phyloP scores from a whole-genome alignment of 2,113 vertebrate species.

The Acanthisitta chloris region DNA sequence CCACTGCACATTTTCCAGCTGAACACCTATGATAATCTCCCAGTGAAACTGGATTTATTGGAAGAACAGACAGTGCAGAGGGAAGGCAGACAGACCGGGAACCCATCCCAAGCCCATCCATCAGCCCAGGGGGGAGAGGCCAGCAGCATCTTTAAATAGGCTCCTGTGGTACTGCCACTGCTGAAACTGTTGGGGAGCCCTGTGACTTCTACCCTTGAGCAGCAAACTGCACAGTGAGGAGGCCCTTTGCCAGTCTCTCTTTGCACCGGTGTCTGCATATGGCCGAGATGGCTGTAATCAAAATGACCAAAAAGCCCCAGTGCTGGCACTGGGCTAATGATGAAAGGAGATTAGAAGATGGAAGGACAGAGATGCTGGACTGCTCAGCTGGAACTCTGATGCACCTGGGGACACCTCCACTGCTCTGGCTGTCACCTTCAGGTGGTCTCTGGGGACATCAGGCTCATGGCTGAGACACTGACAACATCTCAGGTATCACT shows the following conservation, averaged over 20 bases:
- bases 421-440: not conserved
- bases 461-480: not conserved
- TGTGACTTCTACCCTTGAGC: not conserved
- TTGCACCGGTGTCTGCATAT: not conserved
- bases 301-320: not conserved
- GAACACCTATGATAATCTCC: not conserved
- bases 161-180: not conserved
- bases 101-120: not conserved
- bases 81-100: not conserved
- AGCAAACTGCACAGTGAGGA: not conserved
- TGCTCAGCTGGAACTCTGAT: not conserved
- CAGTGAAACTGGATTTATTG: not conserved
- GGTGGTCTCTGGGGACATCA: not conserved
- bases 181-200: not conserved
- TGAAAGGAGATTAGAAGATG: not conserved
- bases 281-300: not conserved
- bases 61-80: not conserved
- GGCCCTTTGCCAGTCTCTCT: not conserved
- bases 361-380: not conserved
- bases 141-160: not conserved
- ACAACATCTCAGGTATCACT: not conserved
- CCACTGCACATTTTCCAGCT: not conserved
- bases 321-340: not conserved
- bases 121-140: not conserved
- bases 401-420: not conserved